Evolutionary conservation across 2,113 vertebrate genomes (phyloP).

Genomic region (Scalopus aquaticus): DNA sequence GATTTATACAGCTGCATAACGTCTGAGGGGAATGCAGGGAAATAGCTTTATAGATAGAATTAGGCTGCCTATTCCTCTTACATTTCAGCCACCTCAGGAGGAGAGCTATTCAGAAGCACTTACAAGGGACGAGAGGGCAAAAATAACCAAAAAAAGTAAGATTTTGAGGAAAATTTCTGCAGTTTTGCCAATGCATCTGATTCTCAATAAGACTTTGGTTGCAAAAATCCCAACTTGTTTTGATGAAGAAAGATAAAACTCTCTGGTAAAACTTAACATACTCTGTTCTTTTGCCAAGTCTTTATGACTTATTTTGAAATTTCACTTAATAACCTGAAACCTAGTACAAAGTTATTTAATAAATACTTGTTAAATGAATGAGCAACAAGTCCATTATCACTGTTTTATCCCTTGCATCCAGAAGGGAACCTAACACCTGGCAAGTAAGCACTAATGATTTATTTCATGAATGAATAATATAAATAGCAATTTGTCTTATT

Average conservation of each 20-base stretch:
- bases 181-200: slow-evolving; percentile 3
- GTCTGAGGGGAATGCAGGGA: slow-evolving; percentile 59
- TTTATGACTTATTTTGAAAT: neutral
- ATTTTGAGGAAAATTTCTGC: neutral
- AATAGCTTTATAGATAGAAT: slow-evolving; percentile 61
- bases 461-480: neutral
- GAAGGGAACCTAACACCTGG: neutral
- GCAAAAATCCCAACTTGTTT: neutral
- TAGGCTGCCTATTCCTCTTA: slow-evolving; percentile 60
- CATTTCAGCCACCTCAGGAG: neutral
- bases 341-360: neutral
- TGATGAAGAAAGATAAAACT: neutral
- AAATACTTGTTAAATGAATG: slow-evolving; percentile 12
- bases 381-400: neutral
- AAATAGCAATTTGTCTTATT: neutral
- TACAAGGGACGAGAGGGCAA: neutral
- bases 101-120: neutral
- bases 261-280: neutral
- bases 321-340: neutral
- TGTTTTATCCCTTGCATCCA: neutral
- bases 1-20: slow-evolving; percentile 72
- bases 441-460: neutral
- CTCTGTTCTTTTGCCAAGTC: neutral
- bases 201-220: neutral
- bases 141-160: neutral